Conservation (phyloP, 2,888 invertebrate genomes). For the Dryomyza anilis region DNA sequence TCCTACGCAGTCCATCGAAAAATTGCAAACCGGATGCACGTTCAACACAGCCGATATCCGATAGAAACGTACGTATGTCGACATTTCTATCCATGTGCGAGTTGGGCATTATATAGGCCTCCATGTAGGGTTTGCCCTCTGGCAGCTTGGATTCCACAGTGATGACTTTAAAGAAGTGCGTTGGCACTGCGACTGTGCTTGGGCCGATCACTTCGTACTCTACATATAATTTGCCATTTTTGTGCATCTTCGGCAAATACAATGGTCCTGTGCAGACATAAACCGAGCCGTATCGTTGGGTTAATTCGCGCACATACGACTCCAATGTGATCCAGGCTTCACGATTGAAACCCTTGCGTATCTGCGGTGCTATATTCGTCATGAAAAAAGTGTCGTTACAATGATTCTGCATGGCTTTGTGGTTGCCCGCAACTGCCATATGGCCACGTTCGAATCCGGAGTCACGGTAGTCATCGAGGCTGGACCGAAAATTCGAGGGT, state of each 20-base stretch:
- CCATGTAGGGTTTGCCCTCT: constrained; percentile 78
- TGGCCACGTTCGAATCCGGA: constrained; percentile 96
- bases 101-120: constrained; percentile 93
- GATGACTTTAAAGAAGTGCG: constrained; percentile 96
- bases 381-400: constrained; percentile 90
- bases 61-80: constrained; percentile 76
- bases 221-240: constrained; percentile 73
- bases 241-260: constrained; percentile 79
- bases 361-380: constrained; percentile 95
- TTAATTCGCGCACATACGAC: constrained; percentile 76
- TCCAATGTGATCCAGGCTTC: constrained; percentile 89
- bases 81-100: constrained; percentile 74
- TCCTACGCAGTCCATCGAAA: constrained; percentile 79
- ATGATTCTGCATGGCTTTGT: constrained; percentile 74
- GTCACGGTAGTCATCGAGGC: constrained; percentile 80
- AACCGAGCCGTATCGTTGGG: constrained; percentile 74
- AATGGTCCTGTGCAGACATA: constrained; percentile 91
- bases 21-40: constrained; percentile 87
- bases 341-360: constrained; percentile 88
- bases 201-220: constrained; percentile 90
- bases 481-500: constrained; percentile 80
- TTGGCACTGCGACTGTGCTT: constrained; percentile 94
- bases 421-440: constrained; percentile 95
- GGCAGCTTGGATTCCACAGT: constrained; percentile 69
- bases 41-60: constrained; percentile 88